A percentile compares a stretch with the other conserved stretches of the same genome.
phyloP scores from a whole-genome alignment of 2,888 invertebrate genomes.

The Patella depressa region DNA sequence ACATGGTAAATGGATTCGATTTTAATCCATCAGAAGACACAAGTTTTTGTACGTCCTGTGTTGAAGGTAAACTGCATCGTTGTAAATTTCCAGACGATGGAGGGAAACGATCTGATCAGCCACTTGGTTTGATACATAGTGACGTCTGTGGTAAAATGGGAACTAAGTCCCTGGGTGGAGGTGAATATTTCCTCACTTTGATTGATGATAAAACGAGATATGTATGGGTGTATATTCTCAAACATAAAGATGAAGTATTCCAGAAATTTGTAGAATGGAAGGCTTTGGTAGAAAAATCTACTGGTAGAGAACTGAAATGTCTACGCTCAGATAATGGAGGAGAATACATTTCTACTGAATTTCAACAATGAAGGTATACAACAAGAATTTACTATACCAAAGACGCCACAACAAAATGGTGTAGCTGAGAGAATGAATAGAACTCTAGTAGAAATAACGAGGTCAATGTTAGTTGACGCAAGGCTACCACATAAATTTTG shows the following conservation, averaged over 20 bases:
- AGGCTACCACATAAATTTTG: conserved; percentile 52
- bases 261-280: not conserved
- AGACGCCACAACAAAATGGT: conserved; percentile 66
- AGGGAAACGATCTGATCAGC: not conserved
- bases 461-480: conserved; percentile 56
- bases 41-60: not conserved
- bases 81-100: not conserved
- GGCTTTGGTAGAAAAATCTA: not conserved
- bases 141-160: not conserved
- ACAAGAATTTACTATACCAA: conserved; percentile 57
- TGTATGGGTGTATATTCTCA: not conserved
- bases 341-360: not conserved
- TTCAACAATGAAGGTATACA: conserved; percentile 35
- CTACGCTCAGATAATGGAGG: not conserved
- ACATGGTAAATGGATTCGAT: not conserved
- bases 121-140: not conserved
- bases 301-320: not conserved
- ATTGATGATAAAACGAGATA: not conserved
- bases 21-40: not conserved
- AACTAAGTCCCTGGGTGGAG: not conserved
- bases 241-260: not conserved
- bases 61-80: not conserved
- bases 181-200: not conserved
- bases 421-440: conserved; percentile 60
- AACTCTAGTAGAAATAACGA: conserved; percentile 57